phyloP scores from a whole-genome alignment of 2,113 vertebrate genomes.

The Canis aureus region DNA sequence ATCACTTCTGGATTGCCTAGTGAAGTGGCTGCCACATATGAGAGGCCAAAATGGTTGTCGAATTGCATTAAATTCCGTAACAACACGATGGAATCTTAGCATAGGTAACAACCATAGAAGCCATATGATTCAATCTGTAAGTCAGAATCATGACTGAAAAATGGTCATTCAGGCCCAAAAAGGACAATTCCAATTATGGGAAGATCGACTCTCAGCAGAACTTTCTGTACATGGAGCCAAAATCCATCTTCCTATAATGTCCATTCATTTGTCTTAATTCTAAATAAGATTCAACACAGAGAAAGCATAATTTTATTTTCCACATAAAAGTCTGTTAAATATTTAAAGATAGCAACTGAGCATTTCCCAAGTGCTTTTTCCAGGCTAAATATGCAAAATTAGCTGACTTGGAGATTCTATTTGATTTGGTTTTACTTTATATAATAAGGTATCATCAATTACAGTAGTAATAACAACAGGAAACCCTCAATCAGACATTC shows the following conservation, averaged over 20 bases:
- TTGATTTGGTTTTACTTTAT: background rate
- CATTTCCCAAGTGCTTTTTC: conserved; percentile 51
- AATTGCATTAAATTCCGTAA: background rate
- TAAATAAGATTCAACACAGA: conserved; percentile 48
- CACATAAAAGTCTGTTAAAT: conserved; percentile 65
- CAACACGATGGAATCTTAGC: background rate
- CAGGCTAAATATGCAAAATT: conserved; percentile 46
- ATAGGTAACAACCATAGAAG: background rate
- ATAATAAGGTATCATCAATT: conserved; percentile 4
- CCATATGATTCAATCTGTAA: background rate
- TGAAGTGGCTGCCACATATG: background rate
- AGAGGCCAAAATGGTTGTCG: background rate
- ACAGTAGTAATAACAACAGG: background rate
- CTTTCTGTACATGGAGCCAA: background rate
- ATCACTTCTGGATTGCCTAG: background rate
- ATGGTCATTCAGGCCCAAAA: background rate
- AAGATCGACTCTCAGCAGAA: conserved; percentile 24
- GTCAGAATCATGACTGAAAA: background rate
- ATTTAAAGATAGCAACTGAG: conserved; percentile 59
- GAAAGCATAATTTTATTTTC: conserved; percentile 64
- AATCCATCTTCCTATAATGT: background rate
- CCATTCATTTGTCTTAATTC: conserved; percentile 41
- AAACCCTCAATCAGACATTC: background rate
- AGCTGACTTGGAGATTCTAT: conserved; percentile 19
- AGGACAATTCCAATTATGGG: background rate